These are phyloP conservation scores for Tangara arthus DNA, from an alignment of 2,797 vertebrate genomes.

Conservation along the genomic window DNA sequence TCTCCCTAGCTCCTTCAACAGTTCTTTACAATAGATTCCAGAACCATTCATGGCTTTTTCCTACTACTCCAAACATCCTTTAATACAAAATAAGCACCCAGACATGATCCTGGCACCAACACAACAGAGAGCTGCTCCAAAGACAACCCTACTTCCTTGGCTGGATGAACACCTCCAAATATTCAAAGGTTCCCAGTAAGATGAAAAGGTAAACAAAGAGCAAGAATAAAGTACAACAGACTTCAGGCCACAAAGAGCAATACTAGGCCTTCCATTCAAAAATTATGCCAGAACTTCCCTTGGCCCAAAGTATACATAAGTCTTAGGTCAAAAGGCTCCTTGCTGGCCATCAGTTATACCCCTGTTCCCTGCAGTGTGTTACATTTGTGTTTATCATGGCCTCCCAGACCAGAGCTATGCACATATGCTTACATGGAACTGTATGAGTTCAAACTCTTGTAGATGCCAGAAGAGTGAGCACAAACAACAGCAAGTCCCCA, in stretches of 20 bases:
- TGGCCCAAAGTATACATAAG: not conserved
- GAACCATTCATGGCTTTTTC: accelerated
- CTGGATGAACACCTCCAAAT: not conserved
- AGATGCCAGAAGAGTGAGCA: not conserved
- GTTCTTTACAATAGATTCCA: not conserved
- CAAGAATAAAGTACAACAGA: not conserved
- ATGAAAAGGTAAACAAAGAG: not conserved
- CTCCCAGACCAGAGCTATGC: not conserved
- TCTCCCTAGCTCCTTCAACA: not conserved
- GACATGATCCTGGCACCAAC: not conserved
- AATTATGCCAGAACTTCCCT: not conserved
- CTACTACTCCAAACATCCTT: not conserved
- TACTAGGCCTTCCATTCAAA: not conserved
- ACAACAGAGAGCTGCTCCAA: not conserved
- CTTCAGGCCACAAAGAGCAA: not conserved
- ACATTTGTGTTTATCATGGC: accelerated
- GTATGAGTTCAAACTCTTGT: not conserved
- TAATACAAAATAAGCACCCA: not conserved
- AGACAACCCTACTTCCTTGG: not conserved
- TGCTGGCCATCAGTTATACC: not conserved
- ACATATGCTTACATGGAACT: not conserved
- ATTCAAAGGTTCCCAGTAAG: not conserved
- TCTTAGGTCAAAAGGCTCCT: not conserved
- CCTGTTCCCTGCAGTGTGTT: not conserved
- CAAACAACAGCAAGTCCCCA: not conserved